Evolutionary conservation across 2,113 vertebrate genomes (phyloP).

Genomic region (Mirza zaza): DNA sequence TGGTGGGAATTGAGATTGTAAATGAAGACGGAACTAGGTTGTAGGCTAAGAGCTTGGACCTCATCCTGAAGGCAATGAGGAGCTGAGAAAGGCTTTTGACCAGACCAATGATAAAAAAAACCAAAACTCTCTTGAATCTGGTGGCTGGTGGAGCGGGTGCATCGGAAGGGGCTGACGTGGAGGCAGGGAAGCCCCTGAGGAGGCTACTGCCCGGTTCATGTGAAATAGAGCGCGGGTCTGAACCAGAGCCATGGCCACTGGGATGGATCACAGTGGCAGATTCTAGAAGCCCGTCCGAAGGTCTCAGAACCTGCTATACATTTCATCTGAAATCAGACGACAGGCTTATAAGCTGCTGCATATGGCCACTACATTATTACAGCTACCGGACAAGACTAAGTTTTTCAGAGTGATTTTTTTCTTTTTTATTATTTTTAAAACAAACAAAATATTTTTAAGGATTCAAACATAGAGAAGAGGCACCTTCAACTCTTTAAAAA

Average conservation of each 20-base stretch:
- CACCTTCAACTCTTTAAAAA: neutral
- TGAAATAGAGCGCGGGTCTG: neutral
- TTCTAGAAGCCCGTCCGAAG: neutral
- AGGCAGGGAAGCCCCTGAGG: neutral
- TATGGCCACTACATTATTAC: neutral
- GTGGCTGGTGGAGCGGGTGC: neutral
- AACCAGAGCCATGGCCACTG: neutral
- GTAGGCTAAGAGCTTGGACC: neutral
- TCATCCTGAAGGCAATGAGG: neutral
- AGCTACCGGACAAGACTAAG: too few species aligned
- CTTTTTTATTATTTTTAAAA: slow-evolving; percentile 6
- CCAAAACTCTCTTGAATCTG: neutral
- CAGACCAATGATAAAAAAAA: neutral
- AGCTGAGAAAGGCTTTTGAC: neutral
- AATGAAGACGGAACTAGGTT: neutral
- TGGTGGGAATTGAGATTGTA: neutral
- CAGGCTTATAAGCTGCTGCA: neutral
- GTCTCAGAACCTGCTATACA: neutral
- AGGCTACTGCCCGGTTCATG: neutral
- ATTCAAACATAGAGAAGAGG: neutral
- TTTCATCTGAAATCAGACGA: slow-evolving; percentile 13
- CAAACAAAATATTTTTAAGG: neutral
- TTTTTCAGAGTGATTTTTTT: neutral
- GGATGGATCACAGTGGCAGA: neutral
- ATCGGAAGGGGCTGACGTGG: neutral